Base-by-base conservation (phyloP, 2,888 invertebrate genomes). In the Cosmopolites sordidus region DNA sequence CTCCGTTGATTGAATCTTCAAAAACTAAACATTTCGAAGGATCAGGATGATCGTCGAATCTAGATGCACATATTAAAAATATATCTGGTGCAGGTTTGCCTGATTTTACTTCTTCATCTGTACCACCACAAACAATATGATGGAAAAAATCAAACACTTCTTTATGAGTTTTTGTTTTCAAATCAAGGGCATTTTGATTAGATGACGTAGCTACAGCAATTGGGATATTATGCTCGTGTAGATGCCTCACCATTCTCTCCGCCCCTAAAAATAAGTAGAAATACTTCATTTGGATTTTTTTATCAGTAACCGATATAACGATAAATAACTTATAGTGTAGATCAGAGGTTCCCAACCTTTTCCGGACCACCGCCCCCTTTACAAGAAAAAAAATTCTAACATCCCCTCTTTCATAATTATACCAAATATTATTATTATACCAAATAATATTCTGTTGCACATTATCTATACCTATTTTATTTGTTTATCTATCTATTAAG, bases 51-150 rank as follows among this genome's bases (percentile, higher is more conserved):
- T 84, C 83, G 0, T 78, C 73, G 69, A 94, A 94, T 57, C 92
- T 76, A 14, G 73, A 71, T 1, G 83, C 82, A 62, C 81, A 80
- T 4, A 84, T 22, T 16, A 63, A 44, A 41, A 91, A 96, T 59
- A 91, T 87, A 69, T 94, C 93, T 0, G 95, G 95, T 47, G 85
- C 83, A 0, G 95, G 95, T 75, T 96, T 95, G 1, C 93, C 91
- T 54, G 79, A 76, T 66, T 84, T 86, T 0, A 95, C 91, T 58
- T 90, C 91, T 0, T 86, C 83, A 69, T 95, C 94, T 4, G 84
- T 82, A 49, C 87, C 87, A 1, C 89, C 90, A 66, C 86, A 83
- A 0, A 95, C 92, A 64, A 82, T 79, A 67, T 92, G 92, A 62
- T 83, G 73, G 69, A 91, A 90, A 14, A 83, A 71, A 1, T 75